Base-by-base conservation (phyloP, 2,888 invertebrate species). In the Frankliniella fusca region DNA sequence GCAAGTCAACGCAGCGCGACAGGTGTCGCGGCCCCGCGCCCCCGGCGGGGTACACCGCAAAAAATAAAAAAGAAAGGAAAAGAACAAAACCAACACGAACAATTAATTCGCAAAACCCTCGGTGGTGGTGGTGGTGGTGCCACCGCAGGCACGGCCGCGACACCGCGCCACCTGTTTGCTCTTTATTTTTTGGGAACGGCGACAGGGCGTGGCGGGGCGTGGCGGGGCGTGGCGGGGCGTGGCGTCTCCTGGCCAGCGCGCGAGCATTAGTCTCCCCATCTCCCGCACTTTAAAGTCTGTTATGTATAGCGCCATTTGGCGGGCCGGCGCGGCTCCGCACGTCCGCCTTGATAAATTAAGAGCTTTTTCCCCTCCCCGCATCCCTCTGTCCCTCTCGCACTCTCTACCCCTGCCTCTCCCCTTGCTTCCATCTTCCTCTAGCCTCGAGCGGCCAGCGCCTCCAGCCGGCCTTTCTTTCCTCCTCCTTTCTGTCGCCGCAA, bases 281-380 rank as follows among this genome's bases (percentile, higher is more conserved):
- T 76, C 70, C 27, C 70, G 70, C 70, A 76, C 70, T 76, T 76
- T 76, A 76, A 76, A 76, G 70, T 76, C 70, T 76, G 70, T 76
- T 76, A 76, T 76, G 70, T 76, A 76, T 76, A 76, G 70, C 70
- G 23, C 27, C 70, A 76, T 76, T 76, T 76, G 70, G 70, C 70
- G 70, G 11, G 23, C 23, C 70, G 70, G 9, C 70, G 27, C 27
- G 23, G 70, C 70, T 27, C 70, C 23, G 70, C 70, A 76, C 70
- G 70, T 76, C 70, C 27, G 70, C 23, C 70, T 76, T 76, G 23
- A 76, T 76, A 76, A 76, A 76, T 76, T 76, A 76, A 76, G 70
- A 76, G 12, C 23, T 76, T 76, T 12, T 76, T 76, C 9, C 70
- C 70, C 23, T 76, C 10, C 7, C 70, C 23, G n/a, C 7, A 7